These are phyloP conservation scores for Pluvianellus socialis DNA, from an alignment of 2,113 vertebrate species.

Conservation along the genomic window DNA sequence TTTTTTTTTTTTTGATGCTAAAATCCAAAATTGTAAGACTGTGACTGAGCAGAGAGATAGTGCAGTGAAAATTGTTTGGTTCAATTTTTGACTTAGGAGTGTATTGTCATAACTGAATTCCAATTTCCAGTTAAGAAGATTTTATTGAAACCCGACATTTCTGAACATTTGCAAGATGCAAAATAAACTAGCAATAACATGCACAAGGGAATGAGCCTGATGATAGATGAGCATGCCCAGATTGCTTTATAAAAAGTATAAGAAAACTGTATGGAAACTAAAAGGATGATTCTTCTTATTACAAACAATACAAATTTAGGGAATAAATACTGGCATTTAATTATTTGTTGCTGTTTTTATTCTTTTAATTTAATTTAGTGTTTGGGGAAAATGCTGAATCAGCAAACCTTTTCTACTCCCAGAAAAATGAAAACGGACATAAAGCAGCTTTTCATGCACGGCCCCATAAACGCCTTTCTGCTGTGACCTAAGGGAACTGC, in stretches of 20 bases:
- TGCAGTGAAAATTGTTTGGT: not conserved
- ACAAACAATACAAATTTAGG: not conserved
- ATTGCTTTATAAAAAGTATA: not conserved
- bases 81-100: not conserved
- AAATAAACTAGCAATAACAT: not conserved
- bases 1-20: not conserved
- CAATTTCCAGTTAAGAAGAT: not conserved
- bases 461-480: not conserved
- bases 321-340: not conserved
- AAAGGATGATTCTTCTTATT: not conserved
- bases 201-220: not conserved
- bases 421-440: not conserved
- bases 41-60: not conserved
- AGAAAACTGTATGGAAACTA: not conserved
- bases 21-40: not conserved
- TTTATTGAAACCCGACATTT: constrained; percentile 11
- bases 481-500: not conserved
- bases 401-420: not conserved
- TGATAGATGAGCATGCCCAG: not conserved
- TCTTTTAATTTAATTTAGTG: not conserved
- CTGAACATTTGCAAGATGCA: not conserved
- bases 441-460: not conserved
- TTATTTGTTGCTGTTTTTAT: not conserved
- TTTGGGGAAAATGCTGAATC: not conserved
- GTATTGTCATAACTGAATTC: not conserved